Evolutionary conservation across 2,888 invertebrate genomes (phyloP), one percentile per base, ranked within the genome.

Genomic region (Drosophila setosimentum): DNA sequence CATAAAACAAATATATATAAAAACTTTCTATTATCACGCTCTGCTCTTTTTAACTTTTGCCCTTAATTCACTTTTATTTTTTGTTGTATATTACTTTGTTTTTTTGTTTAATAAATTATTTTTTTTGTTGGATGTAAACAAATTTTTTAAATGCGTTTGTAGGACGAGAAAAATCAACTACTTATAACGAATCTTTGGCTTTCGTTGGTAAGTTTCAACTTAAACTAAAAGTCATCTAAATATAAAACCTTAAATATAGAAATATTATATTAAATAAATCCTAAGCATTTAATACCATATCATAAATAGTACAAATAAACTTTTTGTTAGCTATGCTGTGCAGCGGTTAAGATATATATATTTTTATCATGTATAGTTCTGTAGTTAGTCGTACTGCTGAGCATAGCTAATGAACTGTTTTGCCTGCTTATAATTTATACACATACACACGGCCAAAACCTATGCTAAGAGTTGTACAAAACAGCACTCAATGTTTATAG

Each of bases 121-220:
- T 60, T 69, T 69, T 75, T 61, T 50, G 64, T 78, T 79, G 76
- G 73, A 64, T 73, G 76, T 85, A 69, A 82, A 80, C 68, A 77
- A 74, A 76, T 55, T 77, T 68, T 65, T 73, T 64, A 77, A 68
- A 68, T 80, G 80, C 87, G 90, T 91, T 94, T 94, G 95, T 96
- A 97, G 97, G 97, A 97, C 96, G 97, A 97, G 96, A 97, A 97
- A 96, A 97, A 97, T 95, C 97, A 97, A 96, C 96, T 97, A 95
- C 96, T 97, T 95, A 97, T 97, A 95, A 96, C 97, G 95, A 97
- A 97, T 96, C 96, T 97, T 95, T 97, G 97, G 97, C 96, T 97
- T 95, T 97, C 97, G 95, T 96, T 97, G 96, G 97, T 97, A 96
- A 97, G 97, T 97, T 92, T 85, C 68, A 87, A 94, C 88, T 93